phyloP scores from a whole-genome alignment of 2,797 vertebrate genomes.

The Psittacula derbiana region DNA sequence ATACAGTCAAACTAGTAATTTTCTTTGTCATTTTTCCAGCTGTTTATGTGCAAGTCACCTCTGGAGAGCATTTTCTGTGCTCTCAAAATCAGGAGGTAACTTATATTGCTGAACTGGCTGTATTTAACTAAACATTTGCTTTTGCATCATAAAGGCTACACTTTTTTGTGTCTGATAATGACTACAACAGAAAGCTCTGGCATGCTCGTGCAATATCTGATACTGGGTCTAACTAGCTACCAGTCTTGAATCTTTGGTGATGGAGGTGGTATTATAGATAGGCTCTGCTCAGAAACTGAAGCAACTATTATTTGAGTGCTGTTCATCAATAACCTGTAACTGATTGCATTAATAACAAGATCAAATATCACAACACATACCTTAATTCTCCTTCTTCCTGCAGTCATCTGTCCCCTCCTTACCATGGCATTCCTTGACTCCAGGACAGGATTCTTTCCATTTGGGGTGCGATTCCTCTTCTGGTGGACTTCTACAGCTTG shows the following conservation, averaged over 20 bases:
- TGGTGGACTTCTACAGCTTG: background rate
- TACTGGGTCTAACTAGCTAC: background rate
- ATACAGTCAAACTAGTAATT: background rate
- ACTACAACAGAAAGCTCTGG: background rate
- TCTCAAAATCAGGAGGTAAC: background rate
- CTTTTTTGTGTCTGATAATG: background rate
- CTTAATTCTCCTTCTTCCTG: background rate
- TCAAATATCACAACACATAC: background rate
- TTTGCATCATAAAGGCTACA: background rate
- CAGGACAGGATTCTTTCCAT: background rate
- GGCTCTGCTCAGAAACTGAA: background rate
- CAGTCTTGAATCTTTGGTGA: background rate
- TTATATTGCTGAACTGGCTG: background rate
- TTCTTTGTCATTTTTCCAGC: slow-evolving; percentile 7
- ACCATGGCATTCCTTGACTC: background rate
- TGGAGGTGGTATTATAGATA: background rate
- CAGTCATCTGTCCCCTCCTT: background rate
- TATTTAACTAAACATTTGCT: background rate
- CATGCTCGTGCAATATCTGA: background rate
- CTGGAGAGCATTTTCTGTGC: background rate
- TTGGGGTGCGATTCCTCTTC: background rate
- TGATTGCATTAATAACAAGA: background rate
- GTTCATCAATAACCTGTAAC: background rate
- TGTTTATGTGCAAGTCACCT: background rate
- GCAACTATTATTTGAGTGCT: background rate